Conservation (phyloP, 2,888 invertebrate genomes). For the Muscina levida region DNA sequence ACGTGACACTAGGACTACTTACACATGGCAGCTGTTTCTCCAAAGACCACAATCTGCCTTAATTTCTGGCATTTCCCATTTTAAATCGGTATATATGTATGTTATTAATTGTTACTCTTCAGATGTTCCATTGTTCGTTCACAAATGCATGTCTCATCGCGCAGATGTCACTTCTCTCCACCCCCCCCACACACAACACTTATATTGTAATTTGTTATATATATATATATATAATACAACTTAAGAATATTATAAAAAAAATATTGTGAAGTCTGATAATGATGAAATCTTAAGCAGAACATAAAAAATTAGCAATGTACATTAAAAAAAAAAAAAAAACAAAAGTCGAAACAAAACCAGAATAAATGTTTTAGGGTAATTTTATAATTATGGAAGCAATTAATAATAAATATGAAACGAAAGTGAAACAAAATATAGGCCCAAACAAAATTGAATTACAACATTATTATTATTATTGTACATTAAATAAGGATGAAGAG, state of each 20-base stretch:
- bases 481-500: constrained; percentile 57
- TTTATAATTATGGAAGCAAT: constrained; percentile 65
- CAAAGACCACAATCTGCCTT: background rate
- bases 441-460: constrained; percentile 54
- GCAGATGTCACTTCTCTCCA: background rate
- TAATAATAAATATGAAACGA: constrained; percentile 36
- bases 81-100: constrained; percentile 9
- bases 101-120: constrained; percentile 5
- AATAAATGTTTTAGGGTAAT: constrained; percentile 64
- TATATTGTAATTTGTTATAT: constrained; percentile 7
- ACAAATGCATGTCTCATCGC: background rate
- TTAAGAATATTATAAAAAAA: constrained; percentile 51
- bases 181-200: background rate
- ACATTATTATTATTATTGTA: constrained; percentile 62
- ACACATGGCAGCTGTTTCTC: constrained; percentile 9
- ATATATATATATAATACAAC: constrained; percentile 56
- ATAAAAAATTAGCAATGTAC: constrained; percentile 66
- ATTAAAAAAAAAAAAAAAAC: constrained; percentile 48
- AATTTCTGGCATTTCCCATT: background rate
- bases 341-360: constrained; percentile 34
- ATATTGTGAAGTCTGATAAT: constrained; percentile 78
- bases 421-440: constrained; percentile 5
- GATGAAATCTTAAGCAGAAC: constrained; percentile 74
- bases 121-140: background rate
- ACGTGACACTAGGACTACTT: background rate